Evolutionary conservation across 2,113 vertebrate genomes (phyloP), one percentile per base, ranked within the genome.

Genomic region (Tetraodon nigroviridis): DNA sequence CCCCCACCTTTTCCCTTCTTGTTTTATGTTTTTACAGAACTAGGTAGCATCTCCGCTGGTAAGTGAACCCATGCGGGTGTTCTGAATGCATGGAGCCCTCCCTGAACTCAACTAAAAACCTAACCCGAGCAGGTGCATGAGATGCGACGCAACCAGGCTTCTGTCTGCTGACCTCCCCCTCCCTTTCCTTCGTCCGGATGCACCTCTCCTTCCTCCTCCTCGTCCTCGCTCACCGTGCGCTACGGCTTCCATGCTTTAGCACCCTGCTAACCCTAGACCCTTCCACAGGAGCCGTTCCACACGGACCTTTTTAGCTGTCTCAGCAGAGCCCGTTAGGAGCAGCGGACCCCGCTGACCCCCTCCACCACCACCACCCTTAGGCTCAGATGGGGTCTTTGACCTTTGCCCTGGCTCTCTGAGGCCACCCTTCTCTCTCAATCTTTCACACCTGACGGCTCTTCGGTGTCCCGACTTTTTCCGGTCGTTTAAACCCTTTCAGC

Each of bases 31-130:
- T 91, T 90, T 84, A 86, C 94, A 98, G 96, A 97, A 90, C 93
- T 98, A 95, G 94, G 93, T 95, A 94, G 92, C 92, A 73, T 94
- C 84, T 88, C 92, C 1, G 21, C 91, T 58, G 95, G 96, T 98
- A 92, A 98, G 96, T 98, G 92, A 90, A 69, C 83, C 52, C 59
- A 69, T 20, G 49, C 71, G 58, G 71, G n/a, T 88, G 85, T 92
- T 87, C 75, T 80, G 69, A 89, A 87, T 92, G 95, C 95, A 98
- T 95, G 95, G 79, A 73, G 76, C 64, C 83, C 67, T 67, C 53
- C 64, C 46, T 18, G 20, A 48, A n/a, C 46, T 18, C n/a, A 48
- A n/a, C 82, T 54, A 5, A 71, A 66, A 59, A 46, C 32, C 10
- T 77, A 84, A 82, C 78, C 64, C 67, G 46, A 64, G 58, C 81